phyloP scores from a whole-genome alignment of 2,113 vertebrate genomes.

The Aphyosemion australe region DNA sequence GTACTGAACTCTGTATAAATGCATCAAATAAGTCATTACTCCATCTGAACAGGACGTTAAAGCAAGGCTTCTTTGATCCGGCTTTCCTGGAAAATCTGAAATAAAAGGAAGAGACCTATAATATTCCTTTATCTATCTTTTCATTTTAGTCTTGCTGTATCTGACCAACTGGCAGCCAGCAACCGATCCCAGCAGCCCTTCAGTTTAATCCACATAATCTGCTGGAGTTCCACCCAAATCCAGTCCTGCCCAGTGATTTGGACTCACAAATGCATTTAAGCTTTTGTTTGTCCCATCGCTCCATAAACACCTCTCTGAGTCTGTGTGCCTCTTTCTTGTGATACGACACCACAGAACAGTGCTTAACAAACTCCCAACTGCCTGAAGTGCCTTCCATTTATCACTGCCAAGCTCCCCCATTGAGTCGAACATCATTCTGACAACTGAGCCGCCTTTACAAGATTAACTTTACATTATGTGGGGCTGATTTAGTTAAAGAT shows the following conservation, averaged over 20 bases:
- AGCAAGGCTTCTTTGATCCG: too few species aligned
- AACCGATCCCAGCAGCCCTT: conserved; percentile 14
- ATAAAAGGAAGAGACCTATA: too few species aligned
- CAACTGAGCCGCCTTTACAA: background rate
- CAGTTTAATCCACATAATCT: conserved; percentile 25
- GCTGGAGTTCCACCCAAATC: conserved; percentile 5
- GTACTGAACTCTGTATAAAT: too few species aligned
- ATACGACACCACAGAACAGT: background rate
- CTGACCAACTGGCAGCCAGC: conserved; percentile 2
- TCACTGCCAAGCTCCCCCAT: background rate
- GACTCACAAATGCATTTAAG: background rate
- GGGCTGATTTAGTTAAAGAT: conserved; percentile 7
- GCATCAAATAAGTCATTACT: too few species aligned
- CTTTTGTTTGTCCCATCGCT: background rate
- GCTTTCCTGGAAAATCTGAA: too few species aligned
- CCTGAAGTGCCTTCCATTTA: background rate
- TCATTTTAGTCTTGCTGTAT: too few species aligned
- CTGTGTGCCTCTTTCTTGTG: background rate
- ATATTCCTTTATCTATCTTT: too few species aligned
- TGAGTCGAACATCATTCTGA: background rate
- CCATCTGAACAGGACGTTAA: too few species aligned
- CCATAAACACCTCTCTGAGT: background rate
- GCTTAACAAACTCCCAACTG: background rate
- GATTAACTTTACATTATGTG: background rate
- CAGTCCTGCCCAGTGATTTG: background rate